These are phyloP conservation scores for Drosophila seguyi DNA, from an alignment of 1,140 invertebrate genomes.

Conservation along the genomic window DNA sequence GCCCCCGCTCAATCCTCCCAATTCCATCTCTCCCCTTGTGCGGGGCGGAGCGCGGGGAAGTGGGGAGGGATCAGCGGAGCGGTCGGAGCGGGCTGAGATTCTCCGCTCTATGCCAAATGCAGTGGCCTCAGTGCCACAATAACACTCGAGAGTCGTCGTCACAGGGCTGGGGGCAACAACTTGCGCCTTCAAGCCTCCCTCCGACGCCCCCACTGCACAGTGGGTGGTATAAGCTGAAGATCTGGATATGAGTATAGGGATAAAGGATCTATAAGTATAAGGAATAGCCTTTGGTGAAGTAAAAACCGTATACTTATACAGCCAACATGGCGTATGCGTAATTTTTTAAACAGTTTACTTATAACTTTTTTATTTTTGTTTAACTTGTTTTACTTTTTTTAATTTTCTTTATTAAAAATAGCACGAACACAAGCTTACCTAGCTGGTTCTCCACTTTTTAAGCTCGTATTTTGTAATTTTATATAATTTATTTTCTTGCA, in stretches of 20 bases:
- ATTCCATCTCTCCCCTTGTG: background rate
- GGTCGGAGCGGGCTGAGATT: conserved; percentile 35
- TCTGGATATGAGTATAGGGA: too few species aligned
- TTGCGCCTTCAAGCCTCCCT: conserved; percentile 27
- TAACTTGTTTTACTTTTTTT: background rate
- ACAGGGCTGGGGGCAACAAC: conserved; percentile 70
- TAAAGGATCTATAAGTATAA: background rate
- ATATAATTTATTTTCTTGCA: background rate
- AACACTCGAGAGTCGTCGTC: conserved; percentile 60
- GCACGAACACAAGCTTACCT: background rate
- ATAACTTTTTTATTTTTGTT: too few species aligned
- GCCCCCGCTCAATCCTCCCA: conserved; percentile 40
- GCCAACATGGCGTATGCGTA: background rate
- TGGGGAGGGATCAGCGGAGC: conserved; percentile 25
- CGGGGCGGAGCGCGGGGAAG: background rate
- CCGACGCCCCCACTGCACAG: conserved; percentile 12
- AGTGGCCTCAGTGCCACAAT: conserved; percentile 54
- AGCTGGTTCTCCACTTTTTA: background rate
- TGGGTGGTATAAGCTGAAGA: background rate
- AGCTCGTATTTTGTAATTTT: background rate
- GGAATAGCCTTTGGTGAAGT: background rate
- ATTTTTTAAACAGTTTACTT: background rate
- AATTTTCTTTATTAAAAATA: background rate
- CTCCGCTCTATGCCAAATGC: conserved; percentile 70
- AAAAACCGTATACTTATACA: too few species aligned